Evolutionary conservation across 1,140 invertebrate species (phyloP).

Genomic region (Bombus cullumanus): DNA sequence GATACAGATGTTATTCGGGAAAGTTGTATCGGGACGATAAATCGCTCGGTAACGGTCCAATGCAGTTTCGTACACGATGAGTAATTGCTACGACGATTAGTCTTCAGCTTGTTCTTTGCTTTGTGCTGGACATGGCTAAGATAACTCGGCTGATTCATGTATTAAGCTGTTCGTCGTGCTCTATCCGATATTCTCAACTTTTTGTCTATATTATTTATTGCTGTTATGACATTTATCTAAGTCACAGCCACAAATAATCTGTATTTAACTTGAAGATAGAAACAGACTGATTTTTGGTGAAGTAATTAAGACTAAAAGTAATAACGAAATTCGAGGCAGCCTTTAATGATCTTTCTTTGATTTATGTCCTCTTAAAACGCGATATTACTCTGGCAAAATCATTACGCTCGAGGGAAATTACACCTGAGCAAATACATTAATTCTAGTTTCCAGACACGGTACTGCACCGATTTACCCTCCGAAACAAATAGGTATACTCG

Average conservation of each 20-base stretch:
- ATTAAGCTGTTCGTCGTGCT: neutral
- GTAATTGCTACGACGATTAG: conserved; percentile 19
- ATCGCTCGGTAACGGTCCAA: conserved; percentile 1
- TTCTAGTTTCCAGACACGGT: neutral
- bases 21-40: neutral
- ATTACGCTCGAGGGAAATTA: neutral
- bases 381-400: neutral
- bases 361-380: neutral
- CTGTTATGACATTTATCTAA: neutral
- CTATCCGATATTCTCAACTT: neutral
- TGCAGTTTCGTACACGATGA: conserved; percentile 6
- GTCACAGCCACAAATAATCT: neutral
- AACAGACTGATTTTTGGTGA: neutral
- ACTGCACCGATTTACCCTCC: neutral
- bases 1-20: conserved; percentile 17
- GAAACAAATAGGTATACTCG: neutral
- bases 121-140: neutral
- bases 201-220: neutral
- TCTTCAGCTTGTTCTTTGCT: neutral
- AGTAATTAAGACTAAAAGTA: neutral
- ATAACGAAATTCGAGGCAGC: neutral
- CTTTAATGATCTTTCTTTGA: neutral
- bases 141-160: conserved; percentile 35
- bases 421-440: neutral
- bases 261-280: neutral